phyloP scores from a whole-genome alignment of 35 echinoderm and acorn worm species.

The Lytechinus variegatus region DNA sequence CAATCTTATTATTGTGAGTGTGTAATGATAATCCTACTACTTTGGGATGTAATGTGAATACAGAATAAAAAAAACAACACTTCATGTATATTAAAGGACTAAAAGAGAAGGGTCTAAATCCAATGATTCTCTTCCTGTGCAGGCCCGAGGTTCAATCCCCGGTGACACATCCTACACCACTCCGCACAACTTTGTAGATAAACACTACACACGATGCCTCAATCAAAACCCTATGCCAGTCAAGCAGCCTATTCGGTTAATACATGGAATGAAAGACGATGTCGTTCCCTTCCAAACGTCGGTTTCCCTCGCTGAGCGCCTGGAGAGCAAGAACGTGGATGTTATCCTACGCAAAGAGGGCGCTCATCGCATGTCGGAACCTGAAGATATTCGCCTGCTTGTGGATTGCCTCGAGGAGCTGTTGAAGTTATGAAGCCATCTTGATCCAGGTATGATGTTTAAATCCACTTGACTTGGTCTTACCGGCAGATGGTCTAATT shows the following conservation, averaged over 20 bases:
- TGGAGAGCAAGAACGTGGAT: constrained; percentile 73
- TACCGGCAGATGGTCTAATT: too few species aligned
- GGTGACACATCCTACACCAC: neutral
- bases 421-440: neutral
- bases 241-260: constrained; percentile 55
- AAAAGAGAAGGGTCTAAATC: neutral
- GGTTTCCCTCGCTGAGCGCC: constrained; percentile 43
- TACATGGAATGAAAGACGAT: constrained; percentile 85
- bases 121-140: neutral
- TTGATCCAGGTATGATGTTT: too few species aligned
- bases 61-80: too few species aligned
- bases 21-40: too few species aligned
- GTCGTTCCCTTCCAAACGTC: constrained; percentile 55
- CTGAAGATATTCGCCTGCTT: constrained; percentile 46
- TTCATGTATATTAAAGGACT: too few species aligned
- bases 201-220: constrained; percentile 49
- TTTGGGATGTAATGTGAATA: too few species aligned
- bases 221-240: constrained; percentile 42
- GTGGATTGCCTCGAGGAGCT: constrained; percentile 52
- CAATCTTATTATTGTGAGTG: too few species aligned
- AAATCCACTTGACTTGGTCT: too few species aligned
- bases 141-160: neutral
- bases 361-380: constrained; percentile 70
- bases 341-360: constrained; percentile 65
- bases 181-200: constrained; percentile 60